Evolutionary conservation across 2,113 vertebrate genomes (phyloP).

Genomic region (Crotalus helleri): DNA sequence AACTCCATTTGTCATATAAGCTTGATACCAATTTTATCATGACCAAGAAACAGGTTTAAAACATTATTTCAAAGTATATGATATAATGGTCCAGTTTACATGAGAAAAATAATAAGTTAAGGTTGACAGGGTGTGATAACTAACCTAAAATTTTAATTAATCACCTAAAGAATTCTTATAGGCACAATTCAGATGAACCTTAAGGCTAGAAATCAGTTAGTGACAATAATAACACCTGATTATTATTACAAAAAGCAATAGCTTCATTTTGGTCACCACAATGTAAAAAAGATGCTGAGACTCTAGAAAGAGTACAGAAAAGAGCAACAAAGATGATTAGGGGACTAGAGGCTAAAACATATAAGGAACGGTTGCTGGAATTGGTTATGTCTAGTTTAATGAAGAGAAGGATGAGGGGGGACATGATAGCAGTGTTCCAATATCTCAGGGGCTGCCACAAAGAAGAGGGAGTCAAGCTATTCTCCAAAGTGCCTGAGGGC

Average conservation of each 20-base stretch:
- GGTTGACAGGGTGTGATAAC: neutral
- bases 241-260: neutral
- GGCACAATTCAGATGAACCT: neutral
- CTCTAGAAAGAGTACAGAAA: too few relatives aligned
- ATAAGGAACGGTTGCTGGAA: too few relatives aligned
- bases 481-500: too few relatives aligned
- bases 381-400: too few relatives aligned
- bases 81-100: neutral
- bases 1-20: neutral
- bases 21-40: neutral
- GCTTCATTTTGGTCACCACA: neutral
- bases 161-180: neutral
- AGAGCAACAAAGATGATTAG: too few relatives aligned
- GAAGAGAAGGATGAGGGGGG: too few relatives aligned
- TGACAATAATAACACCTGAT: neutral
- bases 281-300: too few relatives aligned
- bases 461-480: too few relatives aligned
- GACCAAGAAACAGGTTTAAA: neutral
- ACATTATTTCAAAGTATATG: neutral
- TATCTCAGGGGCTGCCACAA: too few relatives aligned
- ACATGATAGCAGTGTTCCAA: too few relatives aligned
- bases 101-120: neutral
- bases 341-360: too few relatives aligned
- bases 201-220: neutral
- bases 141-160: neutral